Percentiles rank a stretch among this genome's conserved stretches.
Conservation (phyloP, 2,113 vertebrate species). For the Bos javanicus region DNA sequence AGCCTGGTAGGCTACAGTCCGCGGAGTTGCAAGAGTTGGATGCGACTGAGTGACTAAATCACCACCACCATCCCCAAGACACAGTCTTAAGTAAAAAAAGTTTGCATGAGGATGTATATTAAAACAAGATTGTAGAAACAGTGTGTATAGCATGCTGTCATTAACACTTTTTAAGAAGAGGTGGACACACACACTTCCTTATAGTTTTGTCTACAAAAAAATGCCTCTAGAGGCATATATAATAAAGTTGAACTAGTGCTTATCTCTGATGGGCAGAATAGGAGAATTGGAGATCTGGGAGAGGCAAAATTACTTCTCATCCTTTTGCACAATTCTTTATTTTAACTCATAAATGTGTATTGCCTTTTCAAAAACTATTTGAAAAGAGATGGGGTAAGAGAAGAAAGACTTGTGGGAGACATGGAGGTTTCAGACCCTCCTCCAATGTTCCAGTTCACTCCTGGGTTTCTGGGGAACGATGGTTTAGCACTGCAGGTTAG, state of each 20-base stretch:
- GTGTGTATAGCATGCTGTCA: neutral
- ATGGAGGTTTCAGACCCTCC: neutral
- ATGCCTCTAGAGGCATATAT: neutral
- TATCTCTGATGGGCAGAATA: neutral
- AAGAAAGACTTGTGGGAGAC: neutral
- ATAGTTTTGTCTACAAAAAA: neutral
- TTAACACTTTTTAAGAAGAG: neutral
- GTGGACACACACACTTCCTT: neutral
- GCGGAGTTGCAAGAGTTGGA: fast-evolving
- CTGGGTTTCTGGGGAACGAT: neutral
- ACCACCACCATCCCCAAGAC: neutral
- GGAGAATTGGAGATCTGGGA: neutral
- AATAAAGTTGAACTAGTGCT: neutral
- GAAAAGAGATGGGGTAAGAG: neutral
- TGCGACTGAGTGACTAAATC: neutral
- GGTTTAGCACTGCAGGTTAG: neutral
- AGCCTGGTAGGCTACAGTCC: neutral
- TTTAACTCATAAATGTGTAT: neutral
- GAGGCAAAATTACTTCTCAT: neutral
- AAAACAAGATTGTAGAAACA: neutral
- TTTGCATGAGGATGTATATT: neutral
- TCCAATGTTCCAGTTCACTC: neutral
- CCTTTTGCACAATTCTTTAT: neutral
- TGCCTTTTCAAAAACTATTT: neutral
- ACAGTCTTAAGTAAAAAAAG: neutral